phyloP scores from a whole-genome alignment of 1,140 invertebrate genomes.

The Sitobion miscanthi region DNA sequence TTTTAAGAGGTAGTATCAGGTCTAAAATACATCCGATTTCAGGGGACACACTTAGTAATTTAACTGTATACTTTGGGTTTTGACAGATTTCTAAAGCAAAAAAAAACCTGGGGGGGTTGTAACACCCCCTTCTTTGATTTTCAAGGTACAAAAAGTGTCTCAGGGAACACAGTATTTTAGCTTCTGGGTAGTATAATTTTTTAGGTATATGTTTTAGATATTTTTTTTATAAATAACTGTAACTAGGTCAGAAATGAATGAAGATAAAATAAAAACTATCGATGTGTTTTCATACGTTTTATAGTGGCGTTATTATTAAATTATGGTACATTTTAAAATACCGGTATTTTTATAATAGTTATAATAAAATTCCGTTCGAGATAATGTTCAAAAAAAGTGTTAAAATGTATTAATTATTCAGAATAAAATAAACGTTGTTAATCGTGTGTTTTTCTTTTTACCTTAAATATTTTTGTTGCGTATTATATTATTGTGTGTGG shows the following conservation, averaged over 20 bases:
- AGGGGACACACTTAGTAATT: too few relatives aligned
- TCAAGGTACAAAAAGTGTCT: too few relatives aligned
- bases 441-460: not conserved
- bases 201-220: not conserved
- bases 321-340: not conserved
- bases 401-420: not conserved
- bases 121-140: too few relatives aligned
- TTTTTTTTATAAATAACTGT: not conserved
- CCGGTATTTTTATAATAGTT: not conserved
- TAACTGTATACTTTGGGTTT: too few relatives aligned
- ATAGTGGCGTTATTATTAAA: not conserved
- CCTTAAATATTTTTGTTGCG: not conserved
- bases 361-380: not conserved
- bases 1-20: not conserved
- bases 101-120: too few relatives aligned
- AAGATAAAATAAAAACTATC: not conserved
- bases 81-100: too few relatives aligned
- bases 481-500: not conserved
- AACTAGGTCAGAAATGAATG: not conserved
- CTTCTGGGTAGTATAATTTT: too few relatives aligned
- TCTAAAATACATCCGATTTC: too few relatives aligned
- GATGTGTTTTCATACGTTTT: not conserved
- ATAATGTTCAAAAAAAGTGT: not conserved
- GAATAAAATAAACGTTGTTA: not conserved
- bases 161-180: too few relatives aligned